Percentiles rank a stretch among this genome's conserved stretches.
Conservation (phyloP, 2,888 invertebrate genomes). For the Cerastis rubricosa region DNA sequence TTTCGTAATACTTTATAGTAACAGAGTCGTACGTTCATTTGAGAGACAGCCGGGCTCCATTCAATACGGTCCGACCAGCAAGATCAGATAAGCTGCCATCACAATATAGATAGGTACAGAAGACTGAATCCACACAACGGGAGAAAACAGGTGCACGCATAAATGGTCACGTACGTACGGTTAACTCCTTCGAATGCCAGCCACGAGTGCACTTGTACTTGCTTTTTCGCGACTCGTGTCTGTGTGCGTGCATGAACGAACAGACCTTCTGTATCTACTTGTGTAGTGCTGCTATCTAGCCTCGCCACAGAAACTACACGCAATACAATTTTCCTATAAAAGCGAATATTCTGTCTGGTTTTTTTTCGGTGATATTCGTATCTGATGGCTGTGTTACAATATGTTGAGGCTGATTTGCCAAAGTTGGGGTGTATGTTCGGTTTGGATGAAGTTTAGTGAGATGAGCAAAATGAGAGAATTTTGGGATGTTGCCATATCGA, state of each 20-base stretch:
- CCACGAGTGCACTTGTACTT: neutral
- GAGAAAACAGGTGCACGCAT: neutral
- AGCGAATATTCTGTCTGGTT: slow-evolving; percentile 65
- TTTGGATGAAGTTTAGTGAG: slow-evolving; percentile 9
- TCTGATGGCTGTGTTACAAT: slow-evolving; percentile 59
- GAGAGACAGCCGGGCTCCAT: slow-evolving; percentile 69
- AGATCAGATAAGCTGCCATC: slow-evolving; percentile 69
- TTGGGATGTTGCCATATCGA: slow-evolving; percentile 16
- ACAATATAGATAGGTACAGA: slow-evolving; percentile 3
- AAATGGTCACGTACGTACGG: neutral
- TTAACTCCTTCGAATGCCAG: neutral
- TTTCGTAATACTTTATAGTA: slow-evolving; percentile 61
- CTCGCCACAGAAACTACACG: slow-evolving; percentile 65
- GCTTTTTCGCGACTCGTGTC: neutral
- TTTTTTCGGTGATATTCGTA: slow-evolving; percentile 54
- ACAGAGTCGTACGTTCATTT: slow-evolving; percentile 64
- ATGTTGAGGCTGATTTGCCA: slow-evolving; percentile 45
- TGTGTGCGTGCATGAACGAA: slow-evolving; percentile 4
- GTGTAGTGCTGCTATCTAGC: slow-evolving; percentile 54
- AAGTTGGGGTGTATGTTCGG: slow-evolving; percentile 12
- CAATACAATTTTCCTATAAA: slow-evolving; percentile 70
- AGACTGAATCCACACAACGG: neutral
- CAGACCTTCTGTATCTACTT: slow-evolving; percentile 17
- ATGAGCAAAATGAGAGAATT: neutral
- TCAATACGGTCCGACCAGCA: slow-evolving; percentile 69